Percentiles rank a stretch among this genome's conserved stretches.
Evolutionary conservation across 2,888 invertebrate species (phyloP).

Genomic region (Hyalella azteca): DNA sequence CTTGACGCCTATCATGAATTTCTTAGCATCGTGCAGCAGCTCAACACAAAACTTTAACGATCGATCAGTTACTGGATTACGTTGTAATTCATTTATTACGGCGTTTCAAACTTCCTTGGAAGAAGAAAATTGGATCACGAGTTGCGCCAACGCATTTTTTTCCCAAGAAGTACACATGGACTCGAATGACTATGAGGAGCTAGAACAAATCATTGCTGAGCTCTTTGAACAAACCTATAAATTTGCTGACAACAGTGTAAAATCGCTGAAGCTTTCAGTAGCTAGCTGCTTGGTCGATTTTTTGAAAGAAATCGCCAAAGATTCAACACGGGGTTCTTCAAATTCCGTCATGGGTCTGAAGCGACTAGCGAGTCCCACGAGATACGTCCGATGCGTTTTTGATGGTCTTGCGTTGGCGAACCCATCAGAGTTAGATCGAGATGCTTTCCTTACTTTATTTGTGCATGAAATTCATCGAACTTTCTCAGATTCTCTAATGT

Average conservation of each 20-base stretch:
- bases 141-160: not conserved
- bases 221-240: not conserved
- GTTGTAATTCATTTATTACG: not conserved
- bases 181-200: not conserved
- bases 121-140: not conserved
- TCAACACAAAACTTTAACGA: not conserved
- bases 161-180: not conserved
- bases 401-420: slow-evolving; percentile 1
- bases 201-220: not conserved
- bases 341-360: not conserved
- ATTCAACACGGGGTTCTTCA: not conserved
- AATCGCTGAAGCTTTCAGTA: not conserved
- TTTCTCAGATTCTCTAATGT: not conserved
- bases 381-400: not conserved
- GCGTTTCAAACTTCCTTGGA: not conserved
- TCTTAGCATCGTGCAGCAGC: not conserved
- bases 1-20: not conserved
- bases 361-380: not conserved
- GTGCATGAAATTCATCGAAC: not conserved
- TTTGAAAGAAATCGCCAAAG: not conserved
- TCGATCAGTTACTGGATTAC: not conserved
- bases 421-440: not conserved
- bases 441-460: not conserved
- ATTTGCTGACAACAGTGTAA: slow-evolving; percentile 8
- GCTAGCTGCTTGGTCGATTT: not conserved